Evolutionary conservation across 2,888 invertebrate species (phyloP), one percentile per base, ranked within the genome.

Genomic region (Colostygia pectinataria): DNA sequence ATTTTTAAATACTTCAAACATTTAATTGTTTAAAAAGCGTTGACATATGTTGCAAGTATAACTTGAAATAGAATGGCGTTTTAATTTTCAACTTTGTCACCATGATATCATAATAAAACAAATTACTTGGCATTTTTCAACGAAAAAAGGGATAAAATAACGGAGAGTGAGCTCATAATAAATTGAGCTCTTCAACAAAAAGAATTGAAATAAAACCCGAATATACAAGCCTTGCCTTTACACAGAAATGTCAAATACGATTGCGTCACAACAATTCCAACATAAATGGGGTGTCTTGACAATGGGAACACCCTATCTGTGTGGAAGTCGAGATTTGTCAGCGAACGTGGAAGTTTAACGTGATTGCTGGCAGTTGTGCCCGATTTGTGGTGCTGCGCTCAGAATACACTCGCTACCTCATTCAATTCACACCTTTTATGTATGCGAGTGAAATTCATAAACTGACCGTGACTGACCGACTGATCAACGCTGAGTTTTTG

Each of bases 311-410:
- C 38, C 38, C 34, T 36, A 34, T 41, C 38, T 33, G 24, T 25
- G 50, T 23, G 25, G 37, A 27, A 40, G 43, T 18, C 33, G 42
- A 38, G 48, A 44, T 46, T 53, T 51, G 48, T 53, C 51, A 48
- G 41, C 39, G 31, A 48, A 53, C 39, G 31, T 52, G 41, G 45
- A 53, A 52, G 49, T 52, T 49, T 52, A 45, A 50, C 42, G 25
- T 24, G 41, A 45, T 45, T 31, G 8, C 29, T 31, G 13, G 24
- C 27, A 32, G 28, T 39, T 33, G 32, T 27, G 38, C 27, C 8
- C 23, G 36, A 8, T 37, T 38, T 39, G 28, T 40, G 23, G 9
- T 4, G 10, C 24, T 32, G 33, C 8, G 23, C n/a, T 40, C 13
- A 29, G n/a, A 39, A 8, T 40, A 6, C 9, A 28, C 2, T 14